phyloP scores from a whole-genome alignment of 2,113 vertebrate genomes.

The Heterocephalus glaber region DNA sequence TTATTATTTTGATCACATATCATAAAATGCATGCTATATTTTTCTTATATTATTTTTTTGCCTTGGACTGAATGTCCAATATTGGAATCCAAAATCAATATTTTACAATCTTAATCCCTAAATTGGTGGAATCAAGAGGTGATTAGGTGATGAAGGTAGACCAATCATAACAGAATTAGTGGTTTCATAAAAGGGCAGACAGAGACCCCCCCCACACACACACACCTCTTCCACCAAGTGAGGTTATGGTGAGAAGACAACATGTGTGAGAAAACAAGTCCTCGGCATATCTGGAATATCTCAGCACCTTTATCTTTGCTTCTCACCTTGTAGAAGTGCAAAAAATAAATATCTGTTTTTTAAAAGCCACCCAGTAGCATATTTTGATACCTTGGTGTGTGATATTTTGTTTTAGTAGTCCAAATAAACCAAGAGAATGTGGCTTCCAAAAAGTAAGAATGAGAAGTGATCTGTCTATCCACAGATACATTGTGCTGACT shows the following conservation, averaged over 20 bases:
- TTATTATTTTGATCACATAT: neutral
- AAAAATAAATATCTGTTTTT: neutral
- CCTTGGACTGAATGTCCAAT: neutral
- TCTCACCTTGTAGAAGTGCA: neutral
- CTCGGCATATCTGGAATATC: neutral
- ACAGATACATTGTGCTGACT: neutral
- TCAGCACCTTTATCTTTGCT: neutral
- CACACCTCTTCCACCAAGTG: neutral
- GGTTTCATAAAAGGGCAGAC: neutral
- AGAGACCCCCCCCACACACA: neutral
- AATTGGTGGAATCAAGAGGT: neutral
- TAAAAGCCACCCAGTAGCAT: neutral
- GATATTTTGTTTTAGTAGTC: neutral
- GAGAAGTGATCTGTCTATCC: neutral
- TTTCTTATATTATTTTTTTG: neutral
- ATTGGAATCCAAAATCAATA: neutral
- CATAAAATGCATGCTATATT: neutral
- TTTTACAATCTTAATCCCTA: neutral
- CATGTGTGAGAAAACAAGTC: neutral
- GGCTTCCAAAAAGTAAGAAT: neutral
- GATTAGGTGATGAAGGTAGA: neutral
- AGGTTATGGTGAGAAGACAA: neutral
- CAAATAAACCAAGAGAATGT: neutral
- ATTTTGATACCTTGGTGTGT: neutral
- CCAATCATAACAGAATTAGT: neutral